Base-by-base conservation (phyloP, 2,888 invertebrate species). In the Nymphalis c-album region DNA sequence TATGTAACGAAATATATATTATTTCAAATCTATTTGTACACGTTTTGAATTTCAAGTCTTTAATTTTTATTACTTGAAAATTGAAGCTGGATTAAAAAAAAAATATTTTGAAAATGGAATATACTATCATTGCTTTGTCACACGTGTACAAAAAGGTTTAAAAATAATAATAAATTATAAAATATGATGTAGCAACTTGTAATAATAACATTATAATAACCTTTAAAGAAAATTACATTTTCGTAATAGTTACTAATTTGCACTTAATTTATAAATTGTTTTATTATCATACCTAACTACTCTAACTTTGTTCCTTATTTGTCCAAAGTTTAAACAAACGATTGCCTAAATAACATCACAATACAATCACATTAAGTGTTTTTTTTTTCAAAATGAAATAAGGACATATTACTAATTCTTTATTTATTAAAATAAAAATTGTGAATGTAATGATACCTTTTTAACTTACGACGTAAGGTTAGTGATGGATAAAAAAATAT, bases 231-330 rank as follows among this genome's bases (percentile, higher is more conserved):
- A 57, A 63, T 58, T 18, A 58, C n/a, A 58, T 64, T 50, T 58
- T 48, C 58, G 31, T 51, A 22, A 51, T 58, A 64, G 10, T 58
- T 57, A 48, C 58, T 64, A 58, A 64, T 64, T 58, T 64, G 58
- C 57, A 64, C 64, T 58, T 58, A 64, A 57, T 50, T 18, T 18
- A 16, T 51, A 51, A 20, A 22, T 16, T 51, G 26, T 18, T 51
- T 16, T 51, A 16, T 51, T 22, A 26, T 51, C 20, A 51, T 51
- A 51, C 13, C 10, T 18, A 50, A 13, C 10, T 18, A 51, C 16
- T 51, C 16, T 51, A 51, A 51, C 26, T 51, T 51, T 20, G 51
- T 51, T 51, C 22, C 4, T 13, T 10, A 13, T 40, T 40, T 40
- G 13, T 40, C 10, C 10, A 40, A 31, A 31, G 26, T 31, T 5